Base-by-base conservation (phyloP, 2,113 vertebrate species). In the Varanus komodoensis region DNA sequence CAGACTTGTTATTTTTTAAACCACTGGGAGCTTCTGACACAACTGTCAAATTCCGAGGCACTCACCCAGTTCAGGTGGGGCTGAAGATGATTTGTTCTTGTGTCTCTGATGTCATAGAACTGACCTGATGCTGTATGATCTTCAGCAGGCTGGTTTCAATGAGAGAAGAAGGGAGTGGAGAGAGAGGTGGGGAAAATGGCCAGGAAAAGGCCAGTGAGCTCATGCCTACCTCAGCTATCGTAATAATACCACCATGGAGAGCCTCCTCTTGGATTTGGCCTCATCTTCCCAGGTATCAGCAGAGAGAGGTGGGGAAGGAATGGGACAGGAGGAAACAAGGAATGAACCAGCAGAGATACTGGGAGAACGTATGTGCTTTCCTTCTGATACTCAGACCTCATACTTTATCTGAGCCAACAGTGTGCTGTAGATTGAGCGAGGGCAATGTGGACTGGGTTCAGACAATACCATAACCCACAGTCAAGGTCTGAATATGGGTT, bases 221-320 rank as follows among this genome's bases (percentile, higher is more conserved):
- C 32, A n/a, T 64, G 6, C 79, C 44, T 57, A 80, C 74, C 89
- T 86, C 64, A 14, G 15, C 68, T 52, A 69, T 85, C 89, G 32
- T 57, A 78, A 57, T 80, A 90, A 44, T 79, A 68, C 83, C 48
- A 69, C 38, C 75, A 80, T 57, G 83, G 83, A 71, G 23, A 85
- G 74, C 67, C 80, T 34, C 32, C 2, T 29, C 12, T 23, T 25
- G 25, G 52, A 14, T 8, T 68, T 68, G 69, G 4, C 38, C 73
- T 69, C 82, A 80, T 19, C 52, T 61, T 89, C 32, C 48, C 48
- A 90, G 89, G 89, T 90, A 89, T 84, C 44, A 68, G 44, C 34
- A 84, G 23, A 67, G 32, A 89, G 7, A 83, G 17, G n/a, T 9
- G 19, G 8, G 48, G 89, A 15, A 27, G 86, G 38, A 50, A 27